A percentile compares a stretch with the other conserved stretches of the same genome.
Conservation (phyloP, 2,113 vertebrate species). For the Litocranius walleri region DNA sequence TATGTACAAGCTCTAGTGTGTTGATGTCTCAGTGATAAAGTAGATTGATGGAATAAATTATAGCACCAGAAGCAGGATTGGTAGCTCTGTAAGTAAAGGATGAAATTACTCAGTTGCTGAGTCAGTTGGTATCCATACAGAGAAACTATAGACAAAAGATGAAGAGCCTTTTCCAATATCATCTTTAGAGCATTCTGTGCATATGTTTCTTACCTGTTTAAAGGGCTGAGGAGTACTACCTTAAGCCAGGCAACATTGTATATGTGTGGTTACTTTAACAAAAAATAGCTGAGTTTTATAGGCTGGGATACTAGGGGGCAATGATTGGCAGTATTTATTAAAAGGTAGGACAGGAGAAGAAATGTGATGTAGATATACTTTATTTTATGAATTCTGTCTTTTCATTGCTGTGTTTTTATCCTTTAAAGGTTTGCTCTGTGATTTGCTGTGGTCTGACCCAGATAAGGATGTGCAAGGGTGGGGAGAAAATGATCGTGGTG, state of each 20-base stretch:
- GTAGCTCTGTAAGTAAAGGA: neutral
- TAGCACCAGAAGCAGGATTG: neutral
- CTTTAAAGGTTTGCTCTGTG: conserved; percentile 92
- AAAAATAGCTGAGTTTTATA: neutral
- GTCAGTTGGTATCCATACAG: neutral
- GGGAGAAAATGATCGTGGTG: conserved; percentile 98
- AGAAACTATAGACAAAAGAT: neutral
- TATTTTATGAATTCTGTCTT: neutral
- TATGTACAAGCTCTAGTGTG: neutral
- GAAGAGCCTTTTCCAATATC: neutral
- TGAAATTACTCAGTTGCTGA: neutral
- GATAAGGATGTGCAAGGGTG: conserved; percentile 99
- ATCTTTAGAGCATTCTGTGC: neutral
- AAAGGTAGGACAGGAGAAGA: neutral
- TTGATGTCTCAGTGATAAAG: neutral
- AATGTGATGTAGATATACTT: neutral
- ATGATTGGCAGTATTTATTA: neutral
- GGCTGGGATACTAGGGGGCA: neutral
- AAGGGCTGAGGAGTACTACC: neutral
- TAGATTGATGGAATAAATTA: neutral
- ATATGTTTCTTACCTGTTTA: neutral
- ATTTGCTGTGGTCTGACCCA: conserved; percentile 98
- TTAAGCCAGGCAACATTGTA: neutral
- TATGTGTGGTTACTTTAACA: neutral
- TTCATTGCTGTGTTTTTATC: conserved; percentile 48